These are phyloP conservation scores for Mongoloraphidia duomilia DNA, from an alignment of 2,888 invertebrate genomes.

Conservation along the genomic window DNA sequence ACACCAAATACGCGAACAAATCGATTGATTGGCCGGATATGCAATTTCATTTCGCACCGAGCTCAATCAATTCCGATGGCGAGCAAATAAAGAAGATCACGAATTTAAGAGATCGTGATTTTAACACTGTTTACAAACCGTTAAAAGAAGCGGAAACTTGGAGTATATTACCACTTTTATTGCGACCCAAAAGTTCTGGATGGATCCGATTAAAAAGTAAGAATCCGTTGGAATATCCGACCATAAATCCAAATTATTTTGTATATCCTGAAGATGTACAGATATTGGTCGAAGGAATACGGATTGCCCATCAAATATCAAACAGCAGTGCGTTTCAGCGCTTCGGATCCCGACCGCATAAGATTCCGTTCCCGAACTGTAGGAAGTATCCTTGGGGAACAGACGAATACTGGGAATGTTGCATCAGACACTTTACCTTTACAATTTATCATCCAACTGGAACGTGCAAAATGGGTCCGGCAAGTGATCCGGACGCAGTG, in stretches of 20 bases:
- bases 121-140: conserved; percentile 74
- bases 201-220: conserved; percentile 67
- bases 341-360: conserved; percentile 65
- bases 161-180: conserved; percentile 64
- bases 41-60: conserved; percentile 76
- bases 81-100: conserved; percentile 64
- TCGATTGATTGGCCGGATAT: conserved; percentile 69
- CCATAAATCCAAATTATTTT: conserved; percentile 86
- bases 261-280: conserved; percentile 68
- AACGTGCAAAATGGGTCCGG: conserved; percentile 79
- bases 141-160: conserved; percentile 65
- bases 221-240: conserved; percentile 70
- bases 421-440: conserved; percentile 62
- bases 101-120: conserved; percentile 63
- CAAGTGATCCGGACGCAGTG: conserved; percentile 57
- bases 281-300: conserved; percentile 69
- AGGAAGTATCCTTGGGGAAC: conserved; percentile 53
- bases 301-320: conserved; percentile 66
- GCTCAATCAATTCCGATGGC: conserved; percentile 71
- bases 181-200: conserved; percentile 79
- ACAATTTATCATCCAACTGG: conserved; percentile 76
- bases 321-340: conserved; percentile 65
- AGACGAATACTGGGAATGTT: conserved; percentile 80
- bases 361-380: conserved; percentile 72
- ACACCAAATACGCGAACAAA: conserved; percentile 70